Conservation (phyloP, 1,140 invertebrate genomes). For the Cyclargus thomasi region DNA sequence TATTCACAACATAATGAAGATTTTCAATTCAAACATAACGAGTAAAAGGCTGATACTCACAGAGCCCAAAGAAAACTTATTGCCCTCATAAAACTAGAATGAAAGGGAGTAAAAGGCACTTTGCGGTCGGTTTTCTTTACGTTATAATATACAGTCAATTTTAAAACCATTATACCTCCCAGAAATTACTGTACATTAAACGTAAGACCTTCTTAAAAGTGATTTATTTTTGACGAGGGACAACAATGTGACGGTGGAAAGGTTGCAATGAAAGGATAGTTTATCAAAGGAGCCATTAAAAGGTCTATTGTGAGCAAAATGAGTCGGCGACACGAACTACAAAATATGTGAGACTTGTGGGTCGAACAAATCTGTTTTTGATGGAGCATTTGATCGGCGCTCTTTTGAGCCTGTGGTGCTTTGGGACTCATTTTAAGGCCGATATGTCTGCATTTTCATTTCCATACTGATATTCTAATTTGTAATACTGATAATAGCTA, state of each 20-base stretch:
- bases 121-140: not conserved
- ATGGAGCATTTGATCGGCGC: no score
- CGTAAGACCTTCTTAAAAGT: conserved; percentile 19
- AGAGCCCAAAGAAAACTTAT: not conserved
- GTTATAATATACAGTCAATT: not conserved
- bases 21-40: not conserved
- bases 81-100: not conserved
- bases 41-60: not conserved
- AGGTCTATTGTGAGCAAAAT: conserved; percentile 21
- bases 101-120: not conserved
- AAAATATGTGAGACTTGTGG: not conserved
- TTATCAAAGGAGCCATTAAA: conserved; percentile 26
- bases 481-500: no score
- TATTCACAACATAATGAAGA: not conserved
- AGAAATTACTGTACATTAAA: conserved; percentile 1
- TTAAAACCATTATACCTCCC: not conserved
- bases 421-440: no score
- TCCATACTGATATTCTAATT: no score
- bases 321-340: not conserved
- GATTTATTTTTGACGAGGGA: conserved; percentile 27
- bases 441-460: no score
- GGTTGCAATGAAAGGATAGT: conserved; percentile 23
- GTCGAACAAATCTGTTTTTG: not conserved
- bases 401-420: no score
- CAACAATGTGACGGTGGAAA: conserved; percentile 22